Base-by-base conservation (phyloP, 2,797 vertebrate species). In the Peromyscus eremicus region DNA sequence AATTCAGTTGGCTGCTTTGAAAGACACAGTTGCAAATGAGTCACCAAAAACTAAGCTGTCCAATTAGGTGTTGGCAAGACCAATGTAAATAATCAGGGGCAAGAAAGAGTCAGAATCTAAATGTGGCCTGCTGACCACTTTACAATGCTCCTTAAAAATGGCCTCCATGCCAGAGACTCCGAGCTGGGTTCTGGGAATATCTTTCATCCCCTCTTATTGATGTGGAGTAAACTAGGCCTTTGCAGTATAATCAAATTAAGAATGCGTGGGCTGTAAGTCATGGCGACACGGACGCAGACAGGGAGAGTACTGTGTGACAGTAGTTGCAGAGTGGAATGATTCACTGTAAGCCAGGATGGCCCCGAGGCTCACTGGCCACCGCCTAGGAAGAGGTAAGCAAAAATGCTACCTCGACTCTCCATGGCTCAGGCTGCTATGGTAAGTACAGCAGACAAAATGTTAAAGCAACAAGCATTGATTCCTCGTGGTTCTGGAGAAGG, bases 21-120 rank as follows among this genome's bases (percentile, higher is more conserved):
- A 88, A 94, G 85, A 70, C 76, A 89, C 23, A 37, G 64, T 75
- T 60, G 43, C 1, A 89, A 60, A 57, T 95, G 93, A 89, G 71
- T 92, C 71, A 76, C 46, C 16, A 79, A 46, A 82, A 77, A 71
- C 55, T 25, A 5, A 81, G 55, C 68, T 89, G 90, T 91, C 73
- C 46, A 66, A 46, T 73, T 71, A 76, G 90, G 34, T 85, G 76
- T 82, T n/a, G 66, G 71, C 7, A 60, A 93, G 80, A 52, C 64
- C 34, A 62, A 87, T 1, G 9, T 29, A 64, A 89, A 68, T 66
- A 62, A 55, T 0, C 27, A 37, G 17, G n/a, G 40, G 27, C 34
- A 46, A 25, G 89, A 75, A 55, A 46, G 34, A n/a, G 57, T 64
- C 89, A 43, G 13, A 19, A 52, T 34, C 93, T 7, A 19, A 3